These are phyloP conservation scores for Trichopoda pennipes DNA, from an alignment of 2,888 invertebrate genomes.

Conservation along the genomic window DNA sequence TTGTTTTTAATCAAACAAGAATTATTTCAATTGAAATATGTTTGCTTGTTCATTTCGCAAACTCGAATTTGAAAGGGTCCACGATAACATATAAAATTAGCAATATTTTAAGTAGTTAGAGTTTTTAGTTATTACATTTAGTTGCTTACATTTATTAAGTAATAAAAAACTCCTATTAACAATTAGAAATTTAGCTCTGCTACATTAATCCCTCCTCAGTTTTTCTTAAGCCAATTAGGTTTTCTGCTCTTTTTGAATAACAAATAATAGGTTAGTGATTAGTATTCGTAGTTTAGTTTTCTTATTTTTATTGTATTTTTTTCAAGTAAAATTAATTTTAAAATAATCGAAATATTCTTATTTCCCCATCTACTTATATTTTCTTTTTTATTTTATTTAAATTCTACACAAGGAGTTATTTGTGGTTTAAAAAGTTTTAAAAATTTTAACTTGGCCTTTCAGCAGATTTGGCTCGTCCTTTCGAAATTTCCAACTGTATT, in stretches of 20 bases:
- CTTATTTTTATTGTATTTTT: conserved; percentile 4
- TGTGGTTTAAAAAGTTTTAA: too few species aligned
- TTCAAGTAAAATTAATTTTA: conserved; percentile 1
- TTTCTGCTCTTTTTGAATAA: conserved; percentile 31
- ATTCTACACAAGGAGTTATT: too few species aligned
- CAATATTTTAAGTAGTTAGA: background rate
- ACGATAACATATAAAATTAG: background rate
- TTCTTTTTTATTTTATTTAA: too few species aligned
- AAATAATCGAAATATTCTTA: background rate
- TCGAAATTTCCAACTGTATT: too few species aligned
- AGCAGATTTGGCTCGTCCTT: too few species aligned
- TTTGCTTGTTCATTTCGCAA: conserved; percentile 15
- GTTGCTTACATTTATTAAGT: background rate
- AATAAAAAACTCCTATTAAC: background rate
- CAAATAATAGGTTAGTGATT: conserved; percentile 55
- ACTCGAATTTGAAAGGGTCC: background rate
- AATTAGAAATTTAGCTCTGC: conserved; percentile 16
- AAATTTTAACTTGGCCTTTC: too few species aligned
- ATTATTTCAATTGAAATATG: background rate
- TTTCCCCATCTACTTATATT: background rate
- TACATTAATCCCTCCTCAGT: conserved; percentile 60
- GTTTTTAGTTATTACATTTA: background rate
- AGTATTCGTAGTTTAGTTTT: conserved; percentile 33
- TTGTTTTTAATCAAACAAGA: conserved; percentile 1
- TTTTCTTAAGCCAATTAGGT: conserved; percentile 33